phyloP scores from a whole-genome alignment of 2,888 invertebrate species.

The Drosophila macrospina region DNA sequence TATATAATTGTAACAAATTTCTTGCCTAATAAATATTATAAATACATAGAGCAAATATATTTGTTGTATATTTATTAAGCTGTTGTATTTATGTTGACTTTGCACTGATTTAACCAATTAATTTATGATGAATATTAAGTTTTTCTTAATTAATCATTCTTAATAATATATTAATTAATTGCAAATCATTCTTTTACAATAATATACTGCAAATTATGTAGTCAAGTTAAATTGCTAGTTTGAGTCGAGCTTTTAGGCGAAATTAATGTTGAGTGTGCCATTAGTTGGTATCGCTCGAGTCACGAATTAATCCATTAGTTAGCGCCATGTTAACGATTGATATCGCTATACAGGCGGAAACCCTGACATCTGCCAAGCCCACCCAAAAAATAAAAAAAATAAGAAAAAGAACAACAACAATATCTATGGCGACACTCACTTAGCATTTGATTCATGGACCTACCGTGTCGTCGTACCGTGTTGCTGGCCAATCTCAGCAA shows the following conservation, averaged over 20 bases:
- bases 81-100: too few relatives aligned
- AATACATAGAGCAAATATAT: too few relatives aligned
- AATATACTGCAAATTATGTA: constrained; percentile 1
- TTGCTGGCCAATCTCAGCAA: constrained; percentile 68
- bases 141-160: background rate
- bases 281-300: constrained; percentile 53
- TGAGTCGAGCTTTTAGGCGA: background rate
- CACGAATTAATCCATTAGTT: constrained; percentile 65
- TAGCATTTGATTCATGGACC: constrained; percentile 69
- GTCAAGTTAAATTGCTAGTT: constrained; percentile 9
- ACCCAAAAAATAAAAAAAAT: too few relatives aligned
- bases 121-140: too few relatives aligned
- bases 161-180: too few relatives aligned
- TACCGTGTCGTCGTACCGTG: background rate
- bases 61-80: too few relatives aligned
- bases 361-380: constrained; percentile 80
- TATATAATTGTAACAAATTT: too few relatives aligned
- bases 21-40: too few relatives aligned
- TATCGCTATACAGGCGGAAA: constrained; percentile 50
- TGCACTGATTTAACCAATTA: too few relatives aligned
- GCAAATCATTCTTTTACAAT: background rate
- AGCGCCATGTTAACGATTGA: constrained; percentile 62
- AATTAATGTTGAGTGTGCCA: constrained; percentile 35
- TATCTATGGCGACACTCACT: constrained; percentile 44
- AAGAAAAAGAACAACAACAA: too few relatives aligned